Conservation (phyloP, 1,140 invertebrate genomes). For the Pachypeltis micranthus region DNA sequence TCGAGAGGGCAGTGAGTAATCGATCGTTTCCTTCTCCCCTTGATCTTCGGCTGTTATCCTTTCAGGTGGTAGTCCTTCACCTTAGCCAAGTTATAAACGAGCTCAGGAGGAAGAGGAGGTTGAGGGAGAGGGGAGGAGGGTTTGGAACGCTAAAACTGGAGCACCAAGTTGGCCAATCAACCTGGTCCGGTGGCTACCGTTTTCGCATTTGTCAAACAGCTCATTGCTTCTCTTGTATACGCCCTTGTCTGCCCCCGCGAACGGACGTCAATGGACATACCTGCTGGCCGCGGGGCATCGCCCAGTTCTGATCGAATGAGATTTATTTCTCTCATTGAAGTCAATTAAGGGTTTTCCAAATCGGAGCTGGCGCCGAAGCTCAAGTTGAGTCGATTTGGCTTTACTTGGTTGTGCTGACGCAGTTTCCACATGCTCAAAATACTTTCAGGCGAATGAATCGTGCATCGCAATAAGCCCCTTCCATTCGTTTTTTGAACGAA, state of each 20-base stretch:
- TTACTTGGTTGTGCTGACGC: too few species aligned
- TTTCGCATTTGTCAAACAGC: background rate
- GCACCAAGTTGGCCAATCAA: conserved; percentile 2
- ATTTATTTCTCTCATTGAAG: too few species aligned
- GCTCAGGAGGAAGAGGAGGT: background rate
- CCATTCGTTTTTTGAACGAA: too few species aligned
- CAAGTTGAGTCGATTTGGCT: too few species aligned
- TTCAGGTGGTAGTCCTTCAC: background rate
- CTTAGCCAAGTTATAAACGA: background rate
- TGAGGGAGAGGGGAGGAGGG: background rate
- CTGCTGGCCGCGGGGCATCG: too few species aligned
- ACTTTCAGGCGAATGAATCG: too few species aligned
- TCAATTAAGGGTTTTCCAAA: too few species aligned
- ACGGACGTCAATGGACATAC: background rate
- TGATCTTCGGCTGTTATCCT: background rate
- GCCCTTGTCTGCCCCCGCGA: background rate
- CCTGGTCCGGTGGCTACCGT: background rate
- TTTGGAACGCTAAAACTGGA: background rate
- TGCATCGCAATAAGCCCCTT: too few species aligned
- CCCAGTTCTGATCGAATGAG: too few species aligned
- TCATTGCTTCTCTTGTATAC: too few species aligned
- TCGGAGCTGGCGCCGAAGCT: too few species aligned
- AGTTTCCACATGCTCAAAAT: too few species aligned
- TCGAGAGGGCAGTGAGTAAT: background rate
- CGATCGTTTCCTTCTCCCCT: background rate